These are phyloP conservation scores for Plectus sambesii DNA, from an alignment of 1,140 invertebrate species.

Conservation along the genomic window DNA sequence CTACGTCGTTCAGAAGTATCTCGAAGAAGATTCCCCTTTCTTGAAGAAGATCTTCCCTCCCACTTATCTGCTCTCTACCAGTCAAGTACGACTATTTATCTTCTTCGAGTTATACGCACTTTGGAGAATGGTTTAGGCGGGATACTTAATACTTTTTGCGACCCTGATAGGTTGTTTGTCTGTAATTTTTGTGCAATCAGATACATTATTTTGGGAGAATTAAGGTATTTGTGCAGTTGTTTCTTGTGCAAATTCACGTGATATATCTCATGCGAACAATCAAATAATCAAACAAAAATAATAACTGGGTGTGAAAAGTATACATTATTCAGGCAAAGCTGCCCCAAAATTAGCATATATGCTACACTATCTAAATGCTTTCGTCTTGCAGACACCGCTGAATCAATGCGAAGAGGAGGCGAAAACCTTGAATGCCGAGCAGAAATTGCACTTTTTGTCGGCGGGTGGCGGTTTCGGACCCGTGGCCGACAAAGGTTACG, in stretches of 20 bases:
- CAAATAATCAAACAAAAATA: no score
- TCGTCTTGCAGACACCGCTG: conserved; percentile 63
- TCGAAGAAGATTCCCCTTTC: conserved; percentile 65
- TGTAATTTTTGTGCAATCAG: no score
- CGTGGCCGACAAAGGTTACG: conserved; percentile 91
- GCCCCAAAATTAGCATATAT: background rate
- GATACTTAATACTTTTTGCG: no score
- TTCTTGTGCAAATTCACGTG: no score
- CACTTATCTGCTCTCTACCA: conserved; percentile 90
- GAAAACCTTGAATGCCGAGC: conserved; percentile 11
- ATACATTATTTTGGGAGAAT: no score
- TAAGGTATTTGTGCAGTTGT: no score
- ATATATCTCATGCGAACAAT: no score
- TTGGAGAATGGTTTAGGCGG: background rate
- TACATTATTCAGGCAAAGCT: no score
- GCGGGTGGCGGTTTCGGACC: conserved; percentile 95
- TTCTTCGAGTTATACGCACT: background rate
- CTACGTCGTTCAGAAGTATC: conserved; percentile 92
- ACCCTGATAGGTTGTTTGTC: no score
- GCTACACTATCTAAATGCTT: background rate
- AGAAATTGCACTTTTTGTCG: conserved; percentile 70
- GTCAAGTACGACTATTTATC: conserved; percentile 58
- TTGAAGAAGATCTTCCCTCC: conserved; percentile 82
- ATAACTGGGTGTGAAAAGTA: no score
- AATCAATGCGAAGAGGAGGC: conserved; percentile 57